Conservation (phyloP, 2,888 invertebrate genomes). For the Tryphoninae sp. region DNA sequence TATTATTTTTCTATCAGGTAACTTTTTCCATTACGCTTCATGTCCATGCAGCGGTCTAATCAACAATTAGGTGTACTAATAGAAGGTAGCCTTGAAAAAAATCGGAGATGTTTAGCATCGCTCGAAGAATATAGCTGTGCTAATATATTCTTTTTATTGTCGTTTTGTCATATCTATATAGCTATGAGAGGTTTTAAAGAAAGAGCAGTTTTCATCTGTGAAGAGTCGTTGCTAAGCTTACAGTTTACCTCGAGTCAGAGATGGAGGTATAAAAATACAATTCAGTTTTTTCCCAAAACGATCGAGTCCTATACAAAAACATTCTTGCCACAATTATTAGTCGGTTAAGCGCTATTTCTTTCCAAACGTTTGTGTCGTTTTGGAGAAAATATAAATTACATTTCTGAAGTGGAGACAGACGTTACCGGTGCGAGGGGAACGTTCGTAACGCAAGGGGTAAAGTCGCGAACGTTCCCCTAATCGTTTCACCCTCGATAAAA, state of each 20-base stretch:
- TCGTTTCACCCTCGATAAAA: not conserved
- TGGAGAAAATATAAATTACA: not conserved
- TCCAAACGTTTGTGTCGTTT: not conserved
- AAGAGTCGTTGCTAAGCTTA: no score
- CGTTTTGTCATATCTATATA: not conserved
- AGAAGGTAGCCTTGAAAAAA: conserved; percentile 14
- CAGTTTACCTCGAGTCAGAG: no score
- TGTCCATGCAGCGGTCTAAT: not conserved
- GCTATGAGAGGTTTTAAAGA: not conserved
- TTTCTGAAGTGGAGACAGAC: not conserved
- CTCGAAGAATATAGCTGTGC: not conserved
- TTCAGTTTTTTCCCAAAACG: not conserved
- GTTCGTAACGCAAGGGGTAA: conserved; percentile 36
- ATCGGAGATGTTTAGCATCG: conserved; percentile 15
- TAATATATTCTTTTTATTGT: not conserved
- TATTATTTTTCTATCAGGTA: not conserved
- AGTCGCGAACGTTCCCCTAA: conserved; percentile 33
- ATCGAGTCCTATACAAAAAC: not conserved
- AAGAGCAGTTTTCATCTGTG: not conserved
- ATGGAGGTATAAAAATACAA: not conserved
- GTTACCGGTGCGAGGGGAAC: not conserved
- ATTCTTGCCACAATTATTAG: not conserved
- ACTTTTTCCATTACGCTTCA: not conserved
- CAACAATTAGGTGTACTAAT: not conserved
- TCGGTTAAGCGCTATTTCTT: not conserved